These are phyloP conservation scores for Lycopodina hypogea DNA, from an alignment of 37 sponge, comb jelly and placozoan species.

Conservation along the genomic window DNA sequence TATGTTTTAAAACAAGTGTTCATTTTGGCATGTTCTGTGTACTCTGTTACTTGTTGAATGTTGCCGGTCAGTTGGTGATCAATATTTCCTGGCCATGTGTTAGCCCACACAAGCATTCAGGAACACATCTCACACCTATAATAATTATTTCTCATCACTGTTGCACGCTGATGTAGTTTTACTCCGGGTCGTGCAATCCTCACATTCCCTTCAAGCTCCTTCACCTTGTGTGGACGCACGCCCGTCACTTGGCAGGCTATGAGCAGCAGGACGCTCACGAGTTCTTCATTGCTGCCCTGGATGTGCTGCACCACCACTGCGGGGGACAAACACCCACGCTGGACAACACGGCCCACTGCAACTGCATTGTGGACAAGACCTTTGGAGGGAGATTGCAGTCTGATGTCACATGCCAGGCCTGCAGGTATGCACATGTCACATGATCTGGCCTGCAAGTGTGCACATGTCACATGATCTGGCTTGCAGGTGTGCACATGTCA, in stretches of 20 bases:
- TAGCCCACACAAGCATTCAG: no score
- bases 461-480: no score
- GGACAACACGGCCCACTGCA: slow-evolving; percentile 56
- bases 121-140: no score
- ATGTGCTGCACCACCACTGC: slow-evolving; percentile 90
- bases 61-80: no score
- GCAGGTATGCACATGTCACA: slow-evolving; percentile 51
- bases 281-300: slow-evolving; percentile 92
- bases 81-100: no score
- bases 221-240: slow-evolving; percentile 94
- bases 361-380: slow-evolving; percentile 86
- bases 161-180: no score
- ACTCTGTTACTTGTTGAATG: no score
- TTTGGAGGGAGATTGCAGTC: slow-evolving; percentile 91
- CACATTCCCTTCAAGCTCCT: slow-evolving; percentile 87
- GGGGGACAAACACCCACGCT: slow-evolving; percentile 72
- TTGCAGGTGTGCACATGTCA: no score
- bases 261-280: slow-evolving; percentile 99
- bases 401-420: slow-evolving; percentile 81
- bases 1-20: no score
- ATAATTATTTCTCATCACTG: no score
- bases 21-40: no score
- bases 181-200: slow-evolving; percentile 74
- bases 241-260: slow-evolving; percentile 94
- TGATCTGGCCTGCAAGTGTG: no score